Base-by-base conservation (phyloP, 2,888 invertebrate species). In the Harmothoe impar region DNA sequence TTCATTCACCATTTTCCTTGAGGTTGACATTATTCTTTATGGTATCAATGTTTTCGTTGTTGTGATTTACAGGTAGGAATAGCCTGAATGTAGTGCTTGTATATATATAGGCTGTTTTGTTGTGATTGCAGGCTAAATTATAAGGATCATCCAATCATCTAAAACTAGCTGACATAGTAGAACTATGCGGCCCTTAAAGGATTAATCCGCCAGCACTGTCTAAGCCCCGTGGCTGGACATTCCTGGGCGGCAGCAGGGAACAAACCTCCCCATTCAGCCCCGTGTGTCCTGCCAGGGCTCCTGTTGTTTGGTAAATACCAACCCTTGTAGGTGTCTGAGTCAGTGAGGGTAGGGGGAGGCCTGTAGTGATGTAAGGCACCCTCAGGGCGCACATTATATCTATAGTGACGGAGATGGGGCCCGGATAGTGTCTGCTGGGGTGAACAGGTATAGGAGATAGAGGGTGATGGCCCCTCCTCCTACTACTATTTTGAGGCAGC, bases 251-350 rank as follows among this genome's bases (percentile, higher is more conserved):
- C 72, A 72, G 25, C 29, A 29, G 62, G 23, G 29, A 29, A 72
- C 72, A 72, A 72, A 72, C 31, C n/a, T 29, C 29, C 29, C 72
- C 72, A 29, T 72, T 72, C 29, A 29, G 15, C 25, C 25, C 17
- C 29, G 5, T 43, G 43, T 43, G 29, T 72, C 29, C 72, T 29
- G 5, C 20, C n/a, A 72, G 3, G n/a, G 31, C 72, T 72, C 25
- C 72, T 7, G 5, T 15, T 72, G 72, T 72, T n/a, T 72, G 72
- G 72, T 72, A 72, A 72, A 72, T 72, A 29, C 72, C 72, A 72
- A 29, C 29, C 31, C 31, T 29, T 25, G 72, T 72, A 17, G 72
- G 29, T 29, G 25, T 72, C 25, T n/a, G 29, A 15, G 0, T 0
- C 25, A 72, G 72, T 3, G 3, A 29, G 25, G 31, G 43, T 10